A percentile compares a stretch with the other conserved stretches of the same genome.
phyloP scores from a whole-genome alignment of 2,888 invertebrate species.

The Morinoia aosen region DNA sequence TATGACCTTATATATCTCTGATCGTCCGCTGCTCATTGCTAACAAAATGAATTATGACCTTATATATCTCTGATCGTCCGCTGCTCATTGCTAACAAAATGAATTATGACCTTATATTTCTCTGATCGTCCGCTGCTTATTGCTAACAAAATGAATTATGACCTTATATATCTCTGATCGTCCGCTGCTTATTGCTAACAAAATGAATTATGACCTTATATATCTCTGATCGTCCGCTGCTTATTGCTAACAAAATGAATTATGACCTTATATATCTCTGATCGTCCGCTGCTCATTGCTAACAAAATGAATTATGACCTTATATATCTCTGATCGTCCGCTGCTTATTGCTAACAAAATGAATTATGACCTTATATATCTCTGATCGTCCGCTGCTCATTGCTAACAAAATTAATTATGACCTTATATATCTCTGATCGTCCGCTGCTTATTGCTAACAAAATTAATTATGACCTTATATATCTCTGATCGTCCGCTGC shows the following conservation, averaged over 20 bases:
- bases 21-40: not conserved
- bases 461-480: not conserved
- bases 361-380: not conserved
- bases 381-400: not conserved
- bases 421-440: not conserved
- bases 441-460: not conserved
- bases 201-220: not conserved
- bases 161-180: not conserved
- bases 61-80: not conserved
- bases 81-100: not conserved
- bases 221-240: not conserved
- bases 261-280: not conserved
- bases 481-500: not conserved
- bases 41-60: not conserved
- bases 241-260: not conserved
- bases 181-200: not conserved
- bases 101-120: not conserved
- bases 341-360: not conserved
- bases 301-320: not conserved
- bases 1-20: not conserved
- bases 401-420: not conserved
- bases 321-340: not conserved
- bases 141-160: not conserved
- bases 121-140: not conserved
- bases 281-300: not conserved